Evolutionary conservation across 2,113 vertebrate genomes (phyloP).

Genomic region (Gopherus evgoodei): DNA sequence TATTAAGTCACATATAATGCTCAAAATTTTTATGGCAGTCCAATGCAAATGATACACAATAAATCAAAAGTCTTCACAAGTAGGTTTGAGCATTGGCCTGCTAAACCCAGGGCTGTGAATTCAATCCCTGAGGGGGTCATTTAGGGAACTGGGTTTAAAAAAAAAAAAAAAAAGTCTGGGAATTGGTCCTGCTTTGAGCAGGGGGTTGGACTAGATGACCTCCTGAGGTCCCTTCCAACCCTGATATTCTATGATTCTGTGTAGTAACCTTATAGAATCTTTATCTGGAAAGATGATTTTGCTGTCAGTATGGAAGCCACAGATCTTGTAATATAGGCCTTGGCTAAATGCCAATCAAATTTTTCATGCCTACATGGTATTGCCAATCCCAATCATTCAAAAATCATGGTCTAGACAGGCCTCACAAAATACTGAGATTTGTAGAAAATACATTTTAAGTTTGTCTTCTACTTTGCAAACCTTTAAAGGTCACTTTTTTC

Average conservation of each 20-base stretch:
- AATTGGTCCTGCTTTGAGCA: too few relatives aligned
- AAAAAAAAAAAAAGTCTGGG: too few relatives aligned
- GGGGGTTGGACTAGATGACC: too few relatives aligned
- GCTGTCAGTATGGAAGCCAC: not conserved
- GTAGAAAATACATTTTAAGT: not conserved
- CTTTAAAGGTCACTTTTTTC: not conserved
- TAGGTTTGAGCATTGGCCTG: too few relatives aligned
- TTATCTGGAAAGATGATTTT: not conserved
- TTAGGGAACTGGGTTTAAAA: too few relatives aligned
- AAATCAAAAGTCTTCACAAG: not conserved
- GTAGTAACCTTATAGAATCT: not conserved
- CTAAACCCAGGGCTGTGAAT: too few relatives aligned
- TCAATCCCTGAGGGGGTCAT: too few relatives aligned
- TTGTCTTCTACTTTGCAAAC: not conserved
- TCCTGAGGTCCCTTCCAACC: too few relatives aligned
- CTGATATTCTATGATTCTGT: too few relatives aligned
- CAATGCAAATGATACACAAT: not conserved
- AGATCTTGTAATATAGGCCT: not conserved
- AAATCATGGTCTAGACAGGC: not conserved
- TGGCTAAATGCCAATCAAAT: not conserved
- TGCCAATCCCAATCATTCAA: not conserved
- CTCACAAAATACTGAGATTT: not conserved
- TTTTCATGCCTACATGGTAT: not conserved
- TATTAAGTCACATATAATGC: not conserved
- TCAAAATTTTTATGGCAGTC: not conserved